Conservation (phyloP, 2,888 invertebrate species). For the Rugalucina vietnamica region DNA sequence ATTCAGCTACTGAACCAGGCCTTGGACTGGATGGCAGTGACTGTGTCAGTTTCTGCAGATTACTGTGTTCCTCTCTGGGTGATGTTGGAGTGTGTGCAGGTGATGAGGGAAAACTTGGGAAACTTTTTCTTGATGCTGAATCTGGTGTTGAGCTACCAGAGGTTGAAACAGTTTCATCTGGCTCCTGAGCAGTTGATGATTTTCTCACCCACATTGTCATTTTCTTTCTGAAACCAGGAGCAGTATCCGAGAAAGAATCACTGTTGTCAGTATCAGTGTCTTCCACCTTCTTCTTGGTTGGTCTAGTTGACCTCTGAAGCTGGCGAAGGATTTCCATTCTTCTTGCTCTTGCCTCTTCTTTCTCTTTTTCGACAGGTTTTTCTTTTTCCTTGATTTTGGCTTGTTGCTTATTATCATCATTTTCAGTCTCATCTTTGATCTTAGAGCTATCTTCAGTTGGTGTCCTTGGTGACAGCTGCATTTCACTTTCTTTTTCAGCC, state of each 20-base stretch:
- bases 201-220: constrained; percentile 57
- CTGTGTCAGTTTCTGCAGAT: constrained; percentile 46
- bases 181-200: constrained; percentile 35
- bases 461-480: neutral
- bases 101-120: constrained; percentile 8
- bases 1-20: constrained; percentile 59
- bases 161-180: neutral
- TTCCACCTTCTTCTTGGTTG: constrained; percentile 44
- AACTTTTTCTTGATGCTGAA: neutral
- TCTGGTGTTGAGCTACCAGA: constrained; percentile 1
- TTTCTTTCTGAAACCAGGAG: constrained; percentile 41
- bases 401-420: neutral
- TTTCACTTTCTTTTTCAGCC: constrained; percentile 31
- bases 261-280: constrained; percentile 10
- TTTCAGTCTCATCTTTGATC: neutral
- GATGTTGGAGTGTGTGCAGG: constrained; percentile 44
- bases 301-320: constrained; percentile 57
- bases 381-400: neutral
- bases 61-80: constrained; percentile 35
- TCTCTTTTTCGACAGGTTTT: neutral
- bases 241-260: constrained; percentile 6
- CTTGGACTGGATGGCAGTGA: constrained; percentile 45
- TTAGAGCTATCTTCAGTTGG: neutral
- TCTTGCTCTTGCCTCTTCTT: constrained; percentile 37
- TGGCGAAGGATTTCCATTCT: constrained; percentile 43